Evolutionary conservation across 2,113 vertebrate genomes (phyloP).

Genomic region (Benitochromis conjunctus): DNA sequence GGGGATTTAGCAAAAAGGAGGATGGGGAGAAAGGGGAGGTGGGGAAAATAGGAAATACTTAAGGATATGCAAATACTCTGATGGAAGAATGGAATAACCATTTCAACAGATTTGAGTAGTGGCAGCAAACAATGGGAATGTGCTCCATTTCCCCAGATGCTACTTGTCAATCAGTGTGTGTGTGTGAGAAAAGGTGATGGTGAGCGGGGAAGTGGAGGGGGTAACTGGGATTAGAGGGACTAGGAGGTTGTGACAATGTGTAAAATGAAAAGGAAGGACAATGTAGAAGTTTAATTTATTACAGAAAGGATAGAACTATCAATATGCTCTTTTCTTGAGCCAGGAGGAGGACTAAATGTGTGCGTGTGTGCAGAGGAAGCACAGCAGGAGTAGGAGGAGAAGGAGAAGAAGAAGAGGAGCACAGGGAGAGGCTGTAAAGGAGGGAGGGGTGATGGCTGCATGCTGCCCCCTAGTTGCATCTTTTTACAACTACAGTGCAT

Average conservation of each 20-base stretch:
- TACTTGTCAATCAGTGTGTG: slow-evolving; percentile 79
- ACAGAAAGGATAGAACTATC: slow-evolving; percentile 75
- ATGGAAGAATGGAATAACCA: slow-evolving; percentile 81
- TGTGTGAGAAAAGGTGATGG: slow-evolving; percentile 5
- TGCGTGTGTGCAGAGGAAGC: neutral
- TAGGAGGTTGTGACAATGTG: slow-evolving; percentile 80
- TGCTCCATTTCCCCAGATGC: slow-evolving; percentile 73
- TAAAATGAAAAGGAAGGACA: slow-evolving; percentile 78
- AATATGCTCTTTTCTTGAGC: slow-evolving; percentile 70
- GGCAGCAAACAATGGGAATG: slow-evolving; percentile 81
- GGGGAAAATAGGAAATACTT: slow-evolving; percentile 84
- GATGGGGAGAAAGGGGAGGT: neutral
- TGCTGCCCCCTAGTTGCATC: slow-evolving; percentile 72
- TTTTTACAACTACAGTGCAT: slow-evolving; percentile 4
- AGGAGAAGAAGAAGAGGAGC: neutral
- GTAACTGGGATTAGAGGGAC: slow-evolving; percentile 63
- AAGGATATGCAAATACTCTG: slow-evolving; percentile 91
- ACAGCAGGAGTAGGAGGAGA: neutral
- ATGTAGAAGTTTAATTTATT: slow-evolving; percentile 80
- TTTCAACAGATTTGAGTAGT: slow-evolving; percentile 81
- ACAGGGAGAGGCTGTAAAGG: neutral
- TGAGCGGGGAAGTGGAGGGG: neutral
- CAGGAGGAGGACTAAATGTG: slow-evolving; percentile 58
- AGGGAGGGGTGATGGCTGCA: slow-evolving; percentile 52
- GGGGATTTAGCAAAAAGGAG: slow-evolving; percentile 61